phyloP scores from a whole-genome alignment of 2,113 vertebrate species.

The Oryzias curvinotus region DNA sequence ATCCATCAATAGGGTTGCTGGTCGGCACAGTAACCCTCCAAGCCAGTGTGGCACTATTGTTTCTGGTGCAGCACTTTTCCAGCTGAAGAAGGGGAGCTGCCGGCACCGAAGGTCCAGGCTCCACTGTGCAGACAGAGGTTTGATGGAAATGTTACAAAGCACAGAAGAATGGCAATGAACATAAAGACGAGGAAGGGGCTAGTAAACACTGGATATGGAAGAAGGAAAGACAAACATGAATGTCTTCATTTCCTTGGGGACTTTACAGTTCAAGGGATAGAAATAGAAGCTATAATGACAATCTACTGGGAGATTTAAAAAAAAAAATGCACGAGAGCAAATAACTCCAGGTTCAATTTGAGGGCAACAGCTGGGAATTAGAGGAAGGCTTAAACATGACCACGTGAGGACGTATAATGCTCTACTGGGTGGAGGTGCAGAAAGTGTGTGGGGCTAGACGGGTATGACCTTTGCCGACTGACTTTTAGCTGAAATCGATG shows the following conservation, averaged over 20 bases:
- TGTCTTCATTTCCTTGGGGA: slow-evolving; percentile 4
- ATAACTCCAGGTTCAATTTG: slow-evolving; percentile 19
- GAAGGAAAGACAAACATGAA: slow-evolving; percentile 5
- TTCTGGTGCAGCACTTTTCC: slow-evolving; percentile 94
- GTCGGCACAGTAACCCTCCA: slow-evolving; percentile 87
- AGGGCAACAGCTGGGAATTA: slow-evolving; percentile 39
- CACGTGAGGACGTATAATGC: slow-evolving; percentile 17
- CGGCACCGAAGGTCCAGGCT: slow-evolving; percentile 81
- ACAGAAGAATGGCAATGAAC: background rate
- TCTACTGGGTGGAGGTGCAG: slow-evolving; percentile 1
- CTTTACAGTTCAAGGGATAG: slow-evolving; percentile 9
- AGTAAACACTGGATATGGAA: background rate
- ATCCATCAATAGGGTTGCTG: slow-evolving; percentile 86
- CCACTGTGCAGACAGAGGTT: slow-evolving; percentile 46
- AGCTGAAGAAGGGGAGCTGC: slow-evolving; percentile 89
- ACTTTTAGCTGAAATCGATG: slow-evolving; percentile 7
- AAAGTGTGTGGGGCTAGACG: slow-evolving; percentile 8
- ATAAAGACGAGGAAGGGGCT: background rate
- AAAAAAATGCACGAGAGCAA: slow-evolving; percentile 14
- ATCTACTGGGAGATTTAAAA: background rate
- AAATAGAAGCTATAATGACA: slow-evolving; percentile 24
- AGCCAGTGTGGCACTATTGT: slow-evolving; percentile 96
- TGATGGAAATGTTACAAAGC: background rate
- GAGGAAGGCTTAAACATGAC: slow-evolving; percentile 16
- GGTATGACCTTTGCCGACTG: slow-evolving; percentile 3